Evolutionary conservation across 2,888 invertebrate species (phyloP), one percentile per base, ranked within the genome.

Genomic region (Pristionchus entomophagus): DNA sequence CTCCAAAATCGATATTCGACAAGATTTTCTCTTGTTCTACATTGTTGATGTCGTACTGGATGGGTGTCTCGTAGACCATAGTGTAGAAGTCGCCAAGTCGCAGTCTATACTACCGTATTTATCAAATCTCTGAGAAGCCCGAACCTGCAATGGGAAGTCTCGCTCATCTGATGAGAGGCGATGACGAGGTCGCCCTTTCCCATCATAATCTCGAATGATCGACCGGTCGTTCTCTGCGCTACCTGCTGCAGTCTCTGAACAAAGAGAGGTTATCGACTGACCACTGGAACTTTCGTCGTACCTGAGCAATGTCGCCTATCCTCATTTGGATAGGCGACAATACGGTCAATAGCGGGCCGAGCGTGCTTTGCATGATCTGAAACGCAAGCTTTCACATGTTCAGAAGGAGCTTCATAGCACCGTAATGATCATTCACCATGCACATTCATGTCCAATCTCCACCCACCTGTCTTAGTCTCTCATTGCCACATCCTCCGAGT

Each of bases 1-100:
- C 78, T 80, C 78, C 78, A 14, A 80, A 80, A 80, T 80, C 78
- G 78, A 80, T 80, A 80, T 80, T 49, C 5, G 78, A 80, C 22
- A 80, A 41, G 10, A 26, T 80, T 32, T 80, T 80, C 78, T 80
- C 78, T 2, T 22, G 32, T 32, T 49, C 78, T 26, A 22, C 14
- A 80, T 80, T 51, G 17, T 49, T 80, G 51, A 80, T 80, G 29
- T 80, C 51, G 51, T 80, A 80, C 19, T 80, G 78, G 19, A 80
- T 32, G 35, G 78, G 78, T 26, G 78, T 80, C 19, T 80, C 78
- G 51, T 80, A 80, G 78, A 80, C 26, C 51, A 80, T 32, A 1
- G 78, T 80, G 51, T 22, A 80, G 51, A 80, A 51, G 32, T 80
- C 17, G 10, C 78, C 51, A 32, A 80, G 35, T 22, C 78, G 78